Evolutionary conservation across 2,888 invertebrate species (phyloP).

Genomic region (Uloborus plumipes): DNA sequence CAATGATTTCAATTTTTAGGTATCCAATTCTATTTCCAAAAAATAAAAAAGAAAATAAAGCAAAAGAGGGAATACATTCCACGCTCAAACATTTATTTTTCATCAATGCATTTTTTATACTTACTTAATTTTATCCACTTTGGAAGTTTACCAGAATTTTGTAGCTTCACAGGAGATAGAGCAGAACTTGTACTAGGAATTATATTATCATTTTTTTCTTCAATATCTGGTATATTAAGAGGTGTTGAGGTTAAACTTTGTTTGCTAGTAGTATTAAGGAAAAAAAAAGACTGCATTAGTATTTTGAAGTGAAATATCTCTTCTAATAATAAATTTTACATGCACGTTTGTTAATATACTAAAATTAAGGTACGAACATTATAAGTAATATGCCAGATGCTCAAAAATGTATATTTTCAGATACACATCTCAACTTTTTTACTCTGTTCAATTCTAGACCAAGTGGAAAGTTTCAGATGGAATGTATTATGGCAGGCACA

Average conservation of each 20-base stretch:
- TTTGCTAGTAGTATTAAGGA: neutral
- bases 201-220: neutral
- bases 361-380: too few species aligned
- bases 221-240: neutral
- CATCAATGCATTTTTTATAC: neutral
- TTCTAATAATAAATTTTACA: too few species aligned
- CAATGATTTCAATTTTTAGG: too few species aligned
- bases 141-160: conserved; percentile 38
- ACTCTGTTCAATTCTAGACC: too few species aligned
- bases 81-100: neutral
- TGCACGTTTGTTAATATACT: too few species aligned
- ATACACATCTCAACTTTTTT: too few species aligned
- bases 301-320: too few species aligned
- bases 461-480: too few species aligned
- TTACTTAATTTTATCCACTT: conserved; percentile 66
- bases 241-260: neutral
- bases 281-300: neutral
- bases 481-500: too few species aligned
- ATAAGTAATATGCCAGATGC: too few species aligned
- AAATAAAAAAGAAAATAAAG: neutral
- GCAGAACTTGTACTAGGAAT: neutral
- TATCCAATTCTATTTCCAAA: neutral
- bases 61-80: neutral
- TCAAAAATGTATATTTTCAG: too few species aligned
- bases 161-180: neutral